Evolutionary conservation across 2,888 invertebrate genomes (phyloP).

Genomic region (Microctonus hyperodae): DNA sequence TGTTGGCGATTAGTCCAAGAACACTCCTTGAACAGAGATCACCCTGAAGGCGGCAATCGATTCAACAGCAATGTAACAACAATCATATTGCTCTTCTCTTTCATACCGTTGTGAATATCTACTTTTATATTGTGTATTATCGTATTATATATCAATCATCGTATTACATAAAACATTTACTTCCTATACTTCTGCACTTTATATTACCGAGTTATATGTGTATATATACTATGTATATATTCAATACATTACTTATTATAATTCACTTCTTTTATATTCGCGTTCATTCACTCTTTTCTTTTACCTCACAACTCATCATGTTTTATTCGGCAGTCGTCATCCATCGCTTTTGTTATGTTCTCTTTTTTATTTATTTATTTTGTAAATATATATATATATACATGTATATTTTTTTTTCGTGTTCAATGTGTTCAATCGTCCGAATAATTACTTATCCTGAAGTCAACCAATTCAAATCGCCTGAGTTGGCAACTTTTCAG

Average conservation of each 20-base stretch:
- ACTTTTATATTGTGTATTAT: too few species aligned
- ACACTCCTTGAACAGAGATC: constrained; percentile 34
- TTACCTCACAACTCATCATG: background rate
- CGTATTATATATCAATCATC: background rate
- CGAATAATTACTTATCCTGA: constrained; percentile 19
- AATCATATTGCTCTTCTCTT: constrained; percentile 4
- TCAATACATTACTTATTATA: background rate
- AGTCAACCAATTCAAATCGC: constrained; percentile 10
- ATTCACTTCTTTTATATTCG: background rate
- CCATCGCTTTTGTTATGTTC: too few species aligned
- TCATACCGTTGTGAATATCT: background rate
- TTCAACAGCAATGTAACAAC: constrained; percentile 29
- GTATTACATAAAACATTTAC: background rate
- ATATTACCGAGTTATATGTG: background rate
- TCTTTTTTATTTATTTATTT: too few species aligned
- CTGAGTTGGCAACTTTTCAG: constrained; percentile 13
- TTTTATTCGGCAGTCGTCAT: background rate
- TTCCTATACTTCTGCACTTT: background rate
- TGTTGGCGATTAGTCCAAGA: constrained; percentile 48
- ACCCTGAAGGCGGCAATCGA: constrained; percentile 33
- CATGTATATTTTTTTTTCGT: constrained; percentile 12
- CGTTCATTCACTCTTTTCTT: background rate
- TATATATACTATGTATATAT: constrained; percentile 1
- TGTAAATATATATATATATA: too few species aligned
- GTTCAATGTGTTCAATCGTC: constrained; percentile 14